A percentile compares a stretch with the other conserved stretches of the same genome.
phyloP scores from a whole-genome alignment of 2,113 vertebrate genomes.

The Dicrurus megarhynchus region DNA sequence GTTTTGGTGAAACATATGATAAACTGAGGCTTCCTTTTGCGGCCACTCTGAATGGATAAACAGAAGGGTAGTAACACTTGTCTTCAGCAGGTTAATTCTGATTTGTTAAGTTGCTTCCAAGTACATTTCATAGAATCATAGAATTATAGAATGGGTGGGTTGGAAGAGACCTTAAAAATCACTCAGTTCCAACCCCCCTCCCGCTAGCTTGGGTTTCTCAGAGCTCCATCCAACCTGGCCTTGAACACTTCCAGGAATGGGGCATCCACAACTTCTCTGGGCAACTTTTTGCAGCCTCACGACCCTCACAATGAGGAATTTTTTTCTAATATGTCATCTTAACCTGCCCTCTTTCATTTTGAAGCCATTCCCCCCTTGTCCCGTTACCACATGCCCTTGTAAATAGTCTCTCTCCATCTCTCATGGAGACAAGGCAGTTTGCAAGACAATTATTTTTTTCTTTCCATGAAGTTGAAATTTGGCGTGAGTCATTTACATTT shows the following conservation, averaged over 20 bases:
- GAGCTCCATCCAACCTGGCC: background rate
- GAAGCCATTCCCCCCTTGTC: background rate
- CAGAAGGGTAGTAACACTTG: background rate
- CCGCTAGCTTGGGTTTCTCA: background rate
- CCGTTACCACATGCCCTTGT: rapidly evolving
- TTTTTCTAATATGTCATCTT: background rate
- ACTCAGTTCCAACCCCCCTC: rapidly evolving
- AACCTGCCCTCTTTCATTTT: background rate
- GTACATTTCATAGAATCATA: background rate
- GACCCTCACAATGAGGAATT: background rate
- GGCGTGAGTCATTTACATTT: background rate
- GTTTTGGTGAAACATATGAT: background rate
- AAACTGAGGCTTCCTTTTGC: background rate
- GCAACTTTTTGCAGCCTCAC: background rate
- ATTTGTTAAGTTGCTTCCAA: background rate
- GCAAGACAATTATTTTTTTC: background rate
- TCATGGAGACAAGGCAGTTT: background rate
- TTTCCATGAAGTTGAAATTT: background rate
- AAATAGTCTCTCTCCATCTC: background rate
- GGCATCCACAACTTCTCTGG: background rate
- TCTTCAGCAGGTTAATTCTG: background rate
- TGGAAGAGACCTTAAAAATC: background rate
- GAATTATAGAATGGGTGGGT: background rate
- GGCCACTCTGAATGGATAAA: background rate
- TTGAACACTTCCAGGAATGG: background rate